phyloP scores from a whole-genome alignment of 2,113 vertebrate species.

The Panthera leo region DNA sequence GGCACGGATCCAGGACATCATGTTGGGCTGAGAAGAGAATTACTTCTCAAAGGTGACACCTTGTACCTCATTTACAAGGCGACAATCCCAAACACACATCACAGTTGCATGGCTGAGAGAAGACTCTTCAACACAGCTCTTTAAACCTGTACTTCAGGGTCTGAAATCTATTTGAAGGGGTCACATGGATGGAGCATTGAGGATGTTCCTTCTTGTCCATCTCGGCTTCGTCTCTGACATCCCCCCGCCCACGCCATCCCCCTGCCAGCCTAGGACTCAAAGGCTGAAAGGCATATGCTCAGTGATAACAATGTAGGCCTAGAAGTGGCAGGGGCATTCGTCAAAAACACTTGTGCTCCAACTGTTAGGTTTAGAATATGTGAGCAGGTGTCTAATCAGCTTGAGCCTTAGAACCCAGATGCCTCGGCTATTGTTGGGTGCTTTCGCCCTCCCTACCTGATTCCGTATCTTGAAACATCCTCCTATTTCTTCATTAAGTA shows the following conservation, averaged over 20 bases:
- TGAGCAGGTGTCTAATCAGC: neutral
- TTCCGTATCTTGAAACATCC: neutral
- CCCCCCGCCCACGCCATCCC: neutral
- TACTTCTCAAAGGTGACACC: constrained; percentile 51
- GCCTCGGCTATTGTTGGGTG: accelerated
- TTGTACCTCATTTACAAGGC: constrained; percentile 58
- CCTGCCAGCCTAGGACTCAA: accelerated
- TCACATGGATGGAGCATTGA: accelerated
- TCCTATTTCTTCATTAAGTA: neutral
- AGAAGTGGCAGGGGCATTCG: neutral
- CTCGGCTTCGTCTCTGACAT: neutral
- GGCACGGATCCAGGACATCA: constrained; percentile 48
- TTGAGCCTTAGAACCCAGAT: neutral
- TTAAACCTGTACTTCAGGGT: neutral
- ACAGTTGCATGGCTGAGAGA: neutral
- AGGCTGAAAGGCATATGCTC: neutral
- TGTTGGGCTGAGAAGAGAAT: constrained; percentile 40
- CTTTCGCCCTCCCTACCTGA: neutral
- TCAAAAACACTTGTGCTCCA: neutral
- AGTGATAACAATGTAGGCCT: neutral
- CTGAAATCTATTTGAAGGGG: neutral
- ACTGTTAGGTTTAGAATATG: neutral
- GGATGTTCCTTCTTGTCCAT: neutral
- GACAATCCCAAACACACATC: neutral
- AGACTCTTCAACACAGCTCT: neutral